Evolutionary conservation across 2,797 vertebrate species (phyloP).

Genomic region (Tragelaphus eurycerus): DNA sequence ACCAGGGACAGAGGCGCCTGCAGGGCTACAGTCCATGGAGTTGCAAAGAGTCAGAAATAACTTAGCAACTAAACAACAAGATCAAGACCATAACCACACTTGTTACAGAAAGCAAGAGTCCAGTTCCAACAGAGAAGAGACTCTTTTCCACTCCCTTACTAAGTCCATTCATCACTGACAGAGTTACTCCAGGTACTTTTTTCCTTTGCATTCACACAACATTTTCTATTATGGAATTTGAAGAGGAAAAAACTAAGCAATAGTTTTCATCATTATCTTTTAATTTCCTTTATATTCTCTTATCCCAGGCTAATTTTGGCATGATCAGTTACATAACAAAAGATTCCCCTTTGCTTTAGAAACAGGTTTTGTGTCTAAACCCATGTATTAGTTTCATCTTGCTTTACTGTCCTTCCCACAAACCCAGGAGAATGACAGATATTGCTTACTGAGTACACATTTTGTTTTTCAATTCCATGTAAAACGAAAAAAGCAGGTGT

Average conservation of each 20-base stretch:
- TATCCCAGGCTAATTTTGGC: not conserved
- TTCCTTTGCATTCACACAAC: not conserved
- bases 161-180: not conserved
- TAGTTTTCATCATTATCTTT: constrained; percentile 16
- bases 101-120: not conserved
- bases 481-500: constrained; percentile 27
- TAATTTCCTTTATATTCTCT: not conserved
- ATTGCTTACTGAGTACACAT: not conserved
- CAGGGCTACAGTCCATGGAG: not conserved
- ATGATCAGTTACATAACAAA: not conserved
- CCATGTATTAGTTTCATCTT: not conserved
- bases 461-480: constrained; percentile 14
- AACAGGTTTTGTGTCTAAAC: constrained; percentile 4
- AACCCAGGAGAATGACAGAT: not conserved
- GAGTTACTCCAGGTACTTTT: not conserved
- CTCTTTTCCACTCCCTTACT: not conserved
- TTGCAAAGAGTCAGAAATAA: not conserved
- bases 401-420: constrained; percentile 28
- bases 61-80: not conserved
- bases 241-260: not conserved
- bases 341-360: constrained; percentile 5
- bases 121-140: not conserved
- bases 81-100: not conserved
- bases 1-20: not conserved
- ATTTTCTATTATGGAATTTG: not conserved